phyloP scores from a whole-genome alignment of 2,113 vertebrate genomes.

The Anarhynchus alexandrinus region DNA sequence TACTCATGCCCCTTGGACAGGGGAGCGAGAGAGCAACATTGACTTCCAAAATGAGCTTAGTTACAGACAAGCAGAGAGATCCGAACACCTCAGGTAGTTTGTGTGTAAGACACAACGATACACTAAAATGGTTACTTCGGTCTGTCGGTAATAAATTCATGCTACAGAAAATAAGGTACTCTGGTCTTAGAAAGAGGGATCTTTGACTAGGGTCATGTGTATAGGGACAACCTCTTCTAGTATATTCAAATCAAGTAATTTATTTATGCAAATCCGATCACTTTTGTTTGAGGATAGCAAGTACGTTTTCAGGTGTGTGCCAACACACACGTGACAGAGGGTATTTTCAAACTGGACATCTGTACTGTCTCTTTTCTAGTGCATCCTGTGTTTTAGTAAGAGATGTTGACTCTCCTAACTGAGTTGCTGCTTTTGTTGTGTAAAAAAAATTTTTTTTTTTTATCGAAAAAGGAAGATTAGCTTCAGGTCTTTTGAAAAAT shows the following conservation, averaged over 20 bases:
- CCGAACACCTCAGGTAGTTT: neutral
- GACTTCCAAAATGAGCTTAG: neutral
- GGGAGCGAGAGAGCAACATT: neutral
- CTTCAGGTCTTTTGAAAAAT: conserved; percentile 70
- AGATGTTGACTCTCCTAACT: neutral
- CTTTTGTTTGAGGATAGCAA: neutral
- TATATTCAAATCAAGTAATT: neutral
- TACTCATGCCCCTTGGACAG: neutral
- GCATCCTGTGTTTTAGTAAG: neutral
- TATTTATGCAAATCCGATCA: neutral
- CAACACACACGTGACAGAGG: rapidly evolving
- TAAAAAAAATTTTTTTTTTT: neutral
- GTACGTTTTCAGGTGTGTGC: neutral
- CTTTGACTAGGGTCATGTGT: neutral
- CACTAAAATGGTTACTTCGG: neutral
- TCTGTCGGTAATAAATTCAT: neutral
- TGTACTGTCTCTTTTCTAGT: neutral
- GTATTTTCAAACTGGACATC: neutral
- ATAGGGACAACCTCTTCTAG: neutral
- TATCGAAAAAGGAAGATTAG: conserved; percentile 56
- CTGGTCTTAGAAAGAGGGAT: neutral
- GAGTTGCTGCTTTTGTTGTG: conserved; percentile 62
- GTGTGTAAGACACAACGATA: neutral
- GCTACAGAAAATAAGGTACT: neutral
- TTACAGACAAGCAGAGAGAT: neutral